Evolutionary conservation across 2,113 vertebrate species (phyloP).

Genomic region (Anhinga rufa): DNA sequence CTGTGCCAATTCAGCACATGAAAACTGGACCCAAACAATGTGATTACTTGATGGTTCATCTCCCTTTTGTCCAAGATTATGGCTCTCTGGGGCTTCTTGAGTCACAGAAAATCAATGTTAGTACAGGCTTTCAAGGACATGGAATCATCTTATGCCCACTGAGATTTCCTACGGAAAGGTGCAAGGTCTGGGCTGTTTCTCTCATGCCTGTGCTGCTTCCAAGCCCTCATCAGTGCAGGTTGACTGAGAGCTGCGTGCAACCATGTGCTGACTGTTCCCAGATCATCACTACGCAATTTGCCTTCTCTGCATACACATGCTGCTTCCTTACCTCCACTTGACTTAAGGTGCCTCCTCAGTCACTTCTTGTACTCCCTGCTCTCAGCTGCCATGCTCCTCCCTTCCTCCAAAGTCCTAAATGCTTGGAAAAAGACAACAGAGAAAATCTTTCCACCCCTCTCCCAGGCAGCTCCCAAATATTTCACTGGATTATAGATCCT

Average conservation of each 20-base stretch:
- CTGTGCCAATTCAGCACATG: not conserved
- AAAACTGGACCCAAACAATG: not conserved
- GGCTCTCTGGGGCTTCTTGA: not conserved
- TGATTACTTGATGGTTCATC: not conserved
- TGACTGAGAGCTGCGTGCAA: not conserved
- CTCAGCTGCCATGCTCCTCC: rapidly evolving
- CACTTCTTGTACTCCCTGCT: not conserved
- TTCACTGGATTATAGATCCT: not conserved
- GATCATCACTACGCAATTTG: not conserved
- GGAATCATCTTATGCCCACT: not conserved
- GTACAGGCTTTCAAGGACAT: not conserved
- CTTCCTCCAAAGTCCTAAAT: not conserved
- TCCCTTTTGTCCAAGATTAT: not conserved
- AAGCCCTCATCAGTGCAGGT: not conserved
- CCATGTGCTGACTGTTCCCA: not conserved
- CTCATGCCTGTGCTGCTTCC: not conserved
- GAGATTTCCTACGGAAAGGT: not conserved
- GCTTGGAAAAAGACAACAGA: not conserved
- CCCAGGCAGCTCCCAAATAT: not conserved
- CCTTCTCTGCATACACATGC: not conserved
- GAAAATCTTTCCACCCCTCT: not conserved
- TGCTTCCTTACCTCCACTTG: not conserved
- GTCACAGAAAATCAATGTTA: not conserved
- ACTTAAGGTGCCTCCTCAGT: not conserved
- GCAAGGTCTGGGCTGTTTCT: not conserved